These are phyloP conservation scores for Oreonectes daqikongensis DNA, from an alignment of 2,797 vertebrate genomes.

Conservation along the genomic window DNA sequence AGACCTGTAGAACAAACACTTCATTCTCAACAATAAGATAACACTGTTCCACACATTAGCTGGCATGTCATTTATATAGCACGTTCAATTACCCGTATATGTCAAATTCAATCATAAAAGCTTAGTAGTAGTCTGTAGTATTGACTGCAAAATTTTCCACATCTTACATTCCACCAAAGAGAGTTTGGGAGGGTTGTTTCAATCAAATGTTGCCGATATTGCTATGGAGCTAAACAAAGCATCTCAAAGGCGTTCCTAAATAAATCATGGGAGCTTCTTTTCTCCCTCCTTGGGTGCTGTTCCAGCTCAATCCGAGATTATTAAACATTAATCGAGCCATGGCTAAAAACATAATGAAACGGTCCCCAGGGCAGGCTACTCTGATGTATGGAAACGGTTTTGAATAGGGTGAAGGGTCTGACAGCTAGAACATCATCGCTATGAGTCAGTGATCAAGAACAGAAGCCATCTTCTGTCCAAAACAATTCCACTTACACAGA, in stretches of 20 bases:
- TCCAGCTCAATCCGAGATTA: constrained; percentile 36
- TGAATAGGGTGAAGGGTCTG: constrained; percentile 8
- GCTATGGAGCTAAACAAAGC: constrained; percentile 26
- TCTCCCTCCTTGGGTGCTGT: constrained; percentile 39
- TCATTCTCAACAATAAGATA: background rate
- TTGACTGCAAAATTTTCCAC: background rate
- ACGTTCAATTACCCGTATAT: no score
- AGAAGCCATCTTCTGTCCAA: constrained; percentile 13
- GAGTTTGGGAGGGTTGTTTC: background rate
- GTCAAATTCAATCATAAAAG: no score
- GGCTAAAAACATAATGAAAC: constrained; percentile 35
- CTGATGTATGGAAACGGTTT: constrained; percentile 34
- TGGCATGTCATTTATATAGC: background rate
- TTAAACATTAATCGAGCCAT: constrained; percentile 56
- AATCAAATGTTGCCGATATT: background rate
- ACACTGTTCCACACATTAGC: background rate
- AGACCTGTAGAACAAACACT: constrained; percentile 16
- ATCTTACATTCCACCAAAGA: background rate
- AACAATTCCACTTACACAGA: constrained; percentile 17
- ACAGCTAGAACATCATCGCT: constrained; percentile 23
- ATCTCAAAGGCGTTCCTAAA: constrained; percentile 39
- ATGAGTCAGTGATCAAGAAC: constrained; percentile 41
- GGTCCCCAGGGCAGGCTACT: constrained; percentile 23
- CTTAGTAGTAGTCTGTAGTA: no score
- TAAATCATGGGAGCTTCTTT: constrained; percentile 46